Conservation (phyloP, 2,797 vertebrate species). For the Esox masquinongy region DNA sequence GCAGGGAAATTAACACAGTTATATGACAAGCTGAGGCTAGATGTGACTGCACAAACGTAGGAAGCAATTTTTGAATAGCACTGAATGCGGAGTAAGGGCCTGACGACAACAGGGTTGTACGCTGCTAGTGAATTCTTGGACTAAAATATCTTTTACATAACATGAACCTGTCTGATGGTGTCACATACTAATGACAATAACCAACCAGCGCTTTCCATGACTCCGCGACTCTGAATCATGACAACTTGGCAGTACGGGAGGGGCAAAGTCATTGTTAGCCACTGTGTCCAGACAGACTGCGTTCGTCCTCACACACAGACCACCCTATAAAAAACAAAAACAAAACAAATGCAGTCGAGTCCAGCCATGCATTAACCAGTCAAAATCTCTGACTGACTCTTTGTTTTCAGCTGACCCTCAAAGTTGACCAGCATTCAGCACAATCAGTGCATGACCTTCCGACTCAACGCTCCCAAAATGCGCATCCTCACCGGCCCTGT, state of each 20-base stretch:
- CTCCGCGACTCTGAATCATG: no score
- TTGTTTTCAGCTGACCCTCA: conserved; percentile 50
- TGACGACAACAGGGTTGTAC: neutral
- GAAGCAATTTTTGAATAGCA: no score
- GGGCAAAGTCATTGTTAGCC: neutral
- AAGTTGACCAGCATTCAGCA: conserved; percentile 59
- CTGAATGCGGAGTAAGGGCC: no score
- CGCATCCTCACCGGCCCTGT: conserved; percentile 34
- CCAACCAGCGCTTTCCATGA: neutral
- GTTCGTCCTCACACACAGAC: neutral
- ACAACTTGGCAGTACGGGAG: neutral
- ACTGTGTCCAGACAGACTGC: conserved; percentile 1
- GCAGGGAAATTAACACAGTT: neutral
- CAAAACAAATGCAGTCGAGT: neutral
- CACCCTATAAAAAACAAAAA: neutral
- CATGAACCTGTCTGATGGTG: neutral
- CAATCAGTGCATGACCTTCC: conserved; percentile 69
- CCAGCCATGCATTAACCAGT: conserved; percentile 36
- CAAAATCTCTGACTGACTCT: conserved; percentile 49
- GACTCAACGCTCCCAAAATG: conserved; percentile 39
- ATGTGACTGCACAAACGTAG: neutral
- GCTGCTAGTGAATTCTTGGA: neutral
- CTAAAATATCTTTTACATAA: neutral
- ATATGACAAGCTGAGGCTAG: neutral
- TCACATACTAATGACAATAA: neutral